phyloP scores from a whole-genome alignment of 2,888 invertebrate species.

The Lepas anatifera region DNA sequence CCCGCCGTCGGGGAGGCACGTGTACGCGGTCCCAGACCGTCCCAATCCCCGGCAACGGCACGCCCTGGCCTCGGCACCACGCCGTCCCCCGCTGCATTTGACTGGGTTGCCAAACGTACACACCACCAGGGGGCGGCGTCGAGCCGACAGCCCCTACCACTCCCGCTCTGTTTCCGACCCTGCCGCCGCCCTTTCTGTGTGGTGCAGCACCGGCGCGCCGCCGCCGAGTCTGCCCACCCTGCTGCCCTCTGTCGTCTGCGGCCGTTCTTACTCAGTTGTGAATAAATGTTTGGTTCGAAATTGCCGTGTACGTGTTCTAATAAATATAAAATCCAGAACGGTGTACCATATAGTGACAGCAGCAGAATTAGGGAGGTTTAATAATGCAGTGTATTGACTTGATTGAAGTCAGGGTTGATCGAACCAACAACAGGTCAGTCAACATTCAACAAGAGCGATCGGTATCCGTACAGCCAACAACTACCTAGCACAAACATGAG shows the following conservation, averaged over 20 bases:
- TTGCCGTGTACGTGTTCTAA: not conserved
- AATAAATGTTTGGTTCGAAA: not conserved
- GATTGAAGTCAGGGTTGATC: too few species aligned
- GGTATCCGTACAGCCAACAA: too few species aligned
- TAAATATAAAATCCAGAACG: not conserved
- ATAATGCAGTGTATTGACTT: too few species aligned
- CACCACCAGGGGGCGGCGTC: not conserved
- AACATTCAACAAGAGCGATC: too few species aligned
- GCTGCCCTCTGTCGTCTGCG: too few species aligned
- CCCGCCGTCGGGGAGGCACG: not conserved
- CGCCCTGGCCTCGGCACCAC: too few species aligned
- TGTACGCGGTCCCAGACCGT: constrained; percentile 3
- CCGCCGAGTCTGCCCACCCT: too few species aligned
- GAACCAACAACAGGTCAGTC: too few species aligned
- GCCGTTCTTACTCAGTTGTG: not conserved
- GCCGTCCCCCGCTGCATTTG: not conserved
- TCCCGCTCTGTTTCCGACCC: not conserved
- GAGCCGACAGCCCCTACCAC: not conserved
- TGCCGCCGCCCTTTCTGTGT: too few species aligned
- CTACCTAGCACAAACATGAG: too few species aligned
- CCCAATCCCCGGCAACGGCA: not conserved
- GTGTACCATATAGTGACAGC: not conserved
- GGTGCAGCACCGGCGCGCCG: too few species aligned
- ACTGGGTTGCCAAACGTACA: not conserved
- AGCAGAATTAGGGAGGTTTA: too few species aligned